These are phyloP conservation scores for Eupithecia exiguata DNA, from an alignment of 2,888 invertebrate species.

Conservation along the genomic window DNA sequence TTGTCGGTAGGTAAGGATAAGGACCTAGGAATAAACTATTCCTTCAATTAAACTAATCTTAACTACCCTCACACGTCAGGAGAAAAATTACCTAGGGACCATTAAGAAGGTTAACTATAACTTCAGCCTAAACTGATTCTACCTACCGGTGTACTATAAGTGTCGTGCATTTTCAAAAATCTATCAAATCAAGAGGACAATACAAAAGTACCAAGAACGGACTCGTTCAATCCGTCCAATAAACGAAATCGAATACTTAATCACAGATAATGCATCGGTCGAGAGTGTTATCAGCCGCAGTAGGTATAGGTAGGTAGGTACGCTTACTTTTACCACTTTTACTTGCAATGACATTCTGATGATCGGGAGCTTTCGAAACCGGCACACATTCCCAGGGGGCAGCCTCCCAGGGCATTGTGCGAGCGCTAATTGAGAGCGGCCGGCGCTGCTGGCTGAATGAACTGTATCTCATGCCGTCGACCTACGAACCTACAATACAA, in stretches of 20 bases:
- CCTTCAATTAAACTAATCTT: too few relatives aligned
- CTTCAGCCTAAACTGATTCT: too few relatives aligned
- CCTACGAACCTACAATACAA: slow-evolving; percentile 73
- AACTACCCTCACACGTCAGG: too few relatives aligned
- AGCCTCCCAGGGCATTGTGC: slow-evolving; percentile 51
- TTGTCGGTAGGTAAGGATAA: background rate
- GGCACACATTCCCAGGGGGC: slow-evolving; percentile 62
- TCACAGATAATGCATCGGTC: slow-evolving; percentile 69
- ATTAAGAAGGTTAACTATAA: too few relatives aligned
- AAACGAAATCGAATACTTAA: slow-evolving; percentile 56
- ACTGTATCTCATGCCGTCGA: slow-evolving; percentile 67
- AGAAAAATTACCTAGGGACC: too few relatives aligned
- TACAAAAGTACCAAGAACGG: slow-evolving; percentile 26
- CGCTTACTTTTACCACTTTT: slow-evolving; percentile 58
- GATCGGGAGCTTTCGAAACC: slow-evolving; percentile 68
- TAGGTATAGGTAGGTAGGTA: slow-evolving; percentile 17
- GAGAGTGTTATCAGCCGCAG: slow-evolving; percentile 64
- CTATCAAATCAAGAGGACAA: too few relatives aligned
- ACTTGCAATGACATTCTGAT: slow-evolving; percentile 46
- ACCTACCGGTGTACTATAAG: too few relatives aligned
- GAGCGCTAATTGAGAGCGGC: slow-evolving; percentile 59
- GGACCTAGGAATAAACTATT: background rate
- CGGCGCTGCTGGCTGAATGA: slow-evolving; percentile 39
- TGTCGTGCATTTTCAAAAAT: too few relatives aligned
- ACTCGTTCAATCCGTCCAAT: slow-evolving; percentile 52